Evolutionary conservation across 2,797 vertebrate genomes (phyloP).

Genomic region (Antrozous pallidus): DNA sequence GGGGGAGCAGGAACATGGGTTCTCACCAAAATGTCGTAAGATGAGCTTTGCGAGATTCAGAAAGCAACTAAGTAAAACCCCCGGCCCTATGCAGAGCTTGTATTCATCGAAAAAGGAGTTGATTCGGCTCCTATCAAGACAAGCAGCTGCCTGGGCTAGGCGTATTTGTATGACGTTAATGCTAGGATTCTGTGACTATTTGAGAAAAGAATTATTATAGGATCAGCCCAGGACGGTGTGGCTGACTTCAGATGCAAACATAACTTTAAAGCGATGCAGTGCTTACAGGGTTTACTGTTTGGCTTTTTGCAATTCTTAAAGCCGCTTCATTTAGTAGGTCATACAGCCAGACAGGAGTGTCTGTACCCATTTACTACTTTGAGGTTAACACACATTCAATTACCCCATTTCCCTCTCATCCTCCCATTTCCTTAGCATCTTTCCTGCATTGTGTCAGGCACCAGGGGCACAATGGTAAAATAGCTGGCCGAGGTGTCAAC

Average conservation of each 20-base stretch:
- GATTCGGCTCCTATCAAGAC: conserved; percentile 46
- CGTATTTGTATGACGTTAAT: not conserved
- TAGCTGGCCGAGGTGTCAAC: not conserved
- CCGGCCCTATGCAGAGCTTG: not conserved
- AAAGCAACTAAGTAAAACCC: conserved; percentile 19
- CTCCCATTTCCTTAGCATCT: not conserved
- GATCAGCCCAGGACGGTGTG: conserved; percentile 7
- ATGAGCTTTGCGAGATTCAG: conserved; percentile 41
- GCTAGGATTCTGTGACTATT: conserved; percentile 10
- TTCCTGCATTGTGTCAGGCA: not conserved
- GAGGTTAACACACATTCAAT: not conserved
- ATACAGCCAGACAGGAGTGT: not conserved
- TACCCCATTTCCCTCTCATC: not conserved
- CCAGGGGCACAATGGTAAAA: not conserved
- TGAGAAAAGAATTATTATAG: conserved; percentile 55
- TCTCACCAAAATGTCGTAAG: conserved; percentile 25
- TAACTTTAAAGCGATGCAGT: not conserved
- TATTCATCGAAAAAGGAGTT: conserved; percentile 53
- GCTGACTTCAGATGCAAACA: not conserved
- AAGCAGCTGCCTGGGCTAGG: not conserved
- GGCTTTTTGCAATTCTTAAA: not conserved
- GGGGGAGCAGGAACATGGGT: no score
- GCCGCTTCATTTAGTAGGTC: not conserved
- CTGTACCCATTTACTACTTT: no score
- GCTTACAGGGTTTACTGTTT: not conserved